Evolutionary conservation across 1,140 invertebrate species (phyloP).

Genomic region (Chlorops oryzae): DNA sequence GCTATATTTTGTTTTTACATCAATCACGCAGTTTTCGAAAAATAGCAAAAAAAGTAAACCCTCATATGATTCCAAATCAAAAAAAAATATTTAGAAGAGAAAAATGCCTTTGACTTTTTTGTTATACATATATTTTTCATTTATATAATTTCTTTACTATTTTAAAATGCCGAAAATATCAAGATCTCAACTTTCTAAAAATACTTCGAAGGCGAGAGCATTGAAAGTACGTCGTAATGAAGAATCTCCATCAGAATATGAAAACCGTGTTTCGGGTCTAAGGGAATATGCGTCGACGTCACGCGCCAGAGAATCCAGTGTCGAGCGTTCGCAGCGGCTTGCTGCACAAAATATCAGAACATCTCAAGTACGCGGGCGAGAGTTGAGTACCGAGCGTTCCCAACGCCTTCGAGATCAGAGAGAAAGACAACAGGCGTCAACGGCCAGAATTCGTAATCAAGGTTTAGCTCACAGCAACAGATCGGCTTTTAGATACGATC

Average conservation of each 20-base stretch:
- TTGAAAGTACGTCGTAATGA: not conserved
- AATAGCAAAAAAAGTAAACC: too few species aligned
- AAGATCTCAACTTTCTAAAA: too few species aligned
- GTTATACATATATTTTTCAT: too few species aligned
- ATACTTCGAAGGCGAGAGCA: not conserved
- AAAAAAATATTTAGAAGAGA: too few species aligned
- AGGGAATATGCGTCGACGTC: not conserved
- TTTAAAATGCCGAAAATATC: too few species aligned
- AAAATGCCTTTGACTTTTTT: too few species aligned
- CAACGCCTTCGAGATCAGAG: constrained; percentile 19
- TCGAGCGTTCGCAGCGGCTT: not conserved
- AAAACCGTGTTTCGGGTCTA: not conserved
- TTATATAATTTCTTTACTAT: too few species aligned
- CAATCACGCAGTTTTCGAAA: too few species aligned
- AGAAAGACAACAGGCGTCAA: constrained; percentile 25
- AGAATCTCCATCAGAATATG: not conserved
- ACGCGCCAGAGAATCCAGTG: not conserved
- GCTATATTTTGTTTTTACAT: too few species aligned
- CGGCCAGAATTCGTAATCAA: constrained; percentile 19
- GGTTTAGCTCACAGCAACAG: not conserved
- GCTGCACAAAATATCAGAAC: not conserved
- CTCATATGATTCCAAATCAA: too few species aligned
- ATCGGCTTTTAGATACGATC: constrained; percentile 21
- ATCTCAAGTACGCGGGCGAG: not conserved
- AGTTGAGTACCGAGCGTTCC: constrained; percentile 15